Evolutionary conservation across 2,113 vertebrate species (phyloP), one percentile per base, ranked within the genome.

Genomic region (Motacilla tschutschensis): DNA sequence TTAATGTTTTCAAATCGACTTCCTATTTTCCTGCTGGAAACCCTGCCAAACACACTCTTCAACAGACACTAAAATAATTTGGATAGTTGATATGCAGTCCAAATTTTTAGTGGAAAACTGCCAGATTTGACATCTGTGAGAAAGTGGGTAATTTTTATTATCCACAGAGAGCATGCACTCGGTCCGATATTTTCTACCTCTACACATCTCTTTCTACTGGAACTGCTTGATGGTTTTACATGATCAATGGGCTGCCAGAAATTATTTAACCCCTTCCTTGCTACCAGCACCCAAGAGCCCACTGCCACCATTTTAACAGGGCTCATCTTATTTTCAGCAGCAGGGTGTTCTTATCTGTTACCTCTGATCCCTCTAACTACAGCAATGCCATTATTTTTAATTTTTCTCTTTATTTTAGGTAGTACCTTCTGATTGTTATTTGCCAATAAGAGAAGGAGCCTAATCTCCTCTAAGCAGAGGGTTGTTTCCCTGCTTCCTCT

Each of bases 111-210:
- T 97, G 97, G 97, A 96, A 96, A 96, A 94, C 92, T 95, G 97
- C 97, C 97, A 98, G 97, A 96, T 95, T 96, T 38, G 96, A 97
- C 97, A 98, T 98, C 97, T 97, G 97, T 96, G 97, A 96, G 95
- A 97, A 97, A 96, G 96, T 96, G 96, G 96, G 96, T 96, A 96
- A 97, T 97, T 97, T 97, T 97, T 97, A 97, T 97, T 96, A 97
- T 97, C 94, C 95, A 92, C 95, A 96, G 95, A 97, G 95, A 97
- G 96, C 89, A 84, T 95, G 94, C 88, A 96, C 96, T 93, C 36
- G 1, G 94, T 89, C 94, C 66, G 91, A 94, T 96, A 93, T 94
- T 95, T 95, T 95, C 95, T 95, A 95, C 95, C 96, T 96, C 95
- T 83, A 94, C 83, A 86, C 86, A 91, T 95, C 93, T 95, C 92